A percentile compares a stretch with the other conserved stretches of the same genome.
These are phyloP conservation scores for Clamator glandarius DNA, from an alignment of 2,797 vertebrate species.

Conservation along the genomic window DNA sequence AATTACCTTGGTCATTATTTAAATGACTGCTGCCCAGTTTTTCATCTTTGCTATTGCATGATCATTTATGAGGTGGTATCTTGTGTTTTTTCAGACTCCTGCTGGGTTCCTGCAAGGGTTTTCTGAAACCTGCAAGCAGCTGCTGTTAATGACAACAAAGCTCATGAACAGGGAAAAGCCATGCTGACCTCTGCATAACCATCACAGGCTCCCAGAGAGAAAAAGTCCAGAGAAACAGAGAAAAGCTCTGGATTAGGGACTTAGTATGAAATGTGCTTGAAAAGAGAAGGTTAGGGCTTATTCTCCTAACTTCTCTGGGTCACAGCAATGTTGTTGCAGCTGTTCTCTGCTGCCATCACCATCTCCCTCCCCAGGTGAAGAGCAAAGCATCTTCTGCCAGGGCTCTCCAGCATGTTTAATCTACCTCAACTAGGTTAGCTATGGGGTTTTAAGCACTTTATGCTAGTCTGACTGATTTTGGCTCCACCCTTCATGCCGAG, in stretches of 20 bases:
- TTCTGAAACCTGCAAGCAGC: not conserved
- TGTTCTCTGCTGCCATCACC: not conserved
- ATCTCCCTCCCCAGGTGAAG: not conserved
- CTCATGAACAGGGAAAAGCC: not conserved
- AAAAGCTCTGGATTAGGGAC: no score
- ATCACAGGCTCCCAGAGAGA: not conserved
- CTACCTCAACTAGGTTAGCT: no score
- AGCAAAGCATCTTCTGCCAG: not conserved
- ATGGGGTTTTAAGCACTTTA: not conserved
- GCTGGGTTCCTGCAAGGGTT: not conserved
- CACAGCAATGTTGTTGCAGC: fast-evolving
- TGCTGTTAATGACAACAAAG: not conserved
- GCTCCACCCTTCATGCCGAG: not conserved
- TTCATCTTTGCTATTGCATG: not conserved
- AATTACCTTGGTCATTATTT: conserved; percentile 23
- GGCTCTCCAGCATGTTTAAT: not conserved
- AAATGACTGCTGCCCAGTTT: not conserved
- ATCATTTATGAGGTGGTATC: not conserved
- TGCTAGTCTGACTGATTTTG: fast-evolving
- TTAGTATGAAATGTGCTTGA: not conserved
- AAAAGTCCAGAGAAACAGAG: not conserved
- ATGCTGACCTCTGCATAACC: not conserved
- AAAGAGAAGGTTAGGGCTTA: not conserved
- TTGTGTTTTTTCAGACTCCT: not conserved
- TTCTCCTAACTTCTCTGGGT: not conserved